A percentile compares a stretch with the other conserved stretches of the same genome.
Evolutionary conservation across 2,113 vertebrate genomes (phyloP).

Genomic region (Hypomesus transpacificus): DNA sequence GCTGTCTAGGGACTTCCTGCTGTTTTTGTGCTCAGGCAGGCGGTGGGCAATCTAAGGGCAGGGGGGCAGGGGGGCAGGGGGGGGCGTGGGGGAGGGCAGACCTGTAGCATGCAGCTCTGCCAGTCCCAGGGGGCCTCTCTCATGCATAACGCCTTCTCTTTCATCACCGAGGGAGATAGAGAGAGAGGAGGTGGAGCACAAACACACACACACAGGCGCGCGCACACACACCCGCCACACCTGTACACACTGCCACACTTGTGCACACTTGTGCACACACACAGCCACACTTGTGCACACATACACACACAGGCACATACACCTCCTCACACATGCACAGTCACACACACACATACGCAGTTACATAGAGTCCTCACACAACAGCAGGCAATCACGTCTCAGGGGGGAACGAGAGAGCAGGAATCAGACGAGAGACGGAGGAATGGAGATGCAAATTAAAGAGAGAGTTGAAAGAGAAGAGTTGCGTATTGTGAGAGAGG

Average conservation of each 20-base stretch:
- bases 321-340: neutral
- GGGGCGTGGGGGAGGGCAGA: slow-evolving; percentile 19
- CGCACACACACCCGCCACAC: slow-evolving; percentile 11
- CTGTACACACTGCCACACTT: slow-evolving; percentile 7
- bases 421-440: too few species aligned
- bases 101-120: slow-evolving; percentile 34
- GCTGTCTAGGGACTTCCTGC: slow-evolving; percentile 41
- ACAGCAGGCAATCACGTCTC: slow-evolving; percentile 55
- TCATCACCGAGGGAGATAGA: slow-evolving; percentile 30
- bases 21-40: slow-evolving; percentile 10
- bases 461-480: too few species aligned
- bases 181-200: neutral
- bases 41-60: neutral
- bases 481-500: too few species aligned
- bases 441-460: too few species aligned
- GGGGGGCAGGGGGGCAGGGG: neutral
- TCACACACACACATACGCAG: neutral
- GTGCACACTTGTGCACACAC: neutral
- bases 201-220: slow-evolving; percentile 9
- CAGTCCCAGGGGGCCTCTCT: slow-evolving; percentile 37
- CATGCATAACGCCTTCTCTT: slow-evolving; percentile 54
- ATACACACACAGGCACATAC: neutral
- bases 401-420: slow-evolving; percentile 21
- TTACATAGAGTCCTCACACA: slow-evolving; percentile 2
- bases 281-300: neutral